Conservation (phyloP, 2,113 vertebrate genomes). For the Sander vitreus region DNA sequence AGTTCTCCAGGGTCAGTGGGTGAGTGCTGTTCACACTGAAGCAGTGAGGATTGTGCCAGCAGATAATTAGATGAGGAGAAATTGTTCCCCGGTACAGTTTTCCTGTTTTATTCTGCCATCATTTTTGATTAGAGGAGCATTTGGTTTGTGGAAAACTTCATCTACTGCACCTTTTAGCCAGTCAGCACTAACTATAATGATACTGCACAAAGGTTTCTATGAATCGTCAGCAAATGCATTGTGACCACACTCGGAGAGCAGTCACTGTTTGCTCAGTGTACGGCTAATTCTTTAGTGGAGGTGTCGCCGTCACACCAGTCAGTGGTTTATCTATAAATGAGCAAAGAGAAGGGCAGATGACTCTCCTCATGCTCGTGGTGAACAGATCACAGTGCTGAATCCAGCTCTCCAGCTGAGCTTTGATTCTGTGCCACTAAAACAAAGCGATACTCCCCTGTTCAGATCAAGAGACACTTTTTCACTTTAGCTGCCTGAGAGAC, state of each 20-base stretch:
- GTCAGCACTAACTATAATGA: not conserved
- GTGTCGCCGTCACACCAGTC: constrained; percentile 34
- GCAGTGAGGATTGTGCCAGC: constrained; percentile 50
- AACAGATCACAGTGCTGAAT: constrained; percentile 61
- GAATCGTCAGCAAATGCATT: not conserved
- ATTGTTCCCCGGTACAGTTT: constrained; percentile 15
- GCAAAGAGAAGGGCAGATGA: constrained; percentile 60
- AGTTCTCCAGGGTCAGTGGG: constrained; percentile 68
- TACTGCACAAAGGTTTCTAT: not conserved
- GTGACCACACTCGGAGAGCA: constrained; percentile 2
- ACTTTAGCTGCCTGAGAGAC: constrained; percentile 54
- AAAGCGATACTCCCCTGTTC: constrained; percentile 54
- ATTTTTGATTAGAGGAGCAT: constrained; percentile 33
- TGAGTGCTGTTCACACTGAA: constrained; percentile 65
- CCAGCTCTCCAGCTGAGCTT: constrained; percentile 59
- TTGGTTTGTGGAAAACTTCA: constrained; percentile 15
- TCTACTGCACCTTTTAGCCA: not conserved
- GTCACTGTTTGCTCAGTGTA: constrained; percentile 3
- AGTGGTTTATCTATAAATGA: constrained; percentile 55
- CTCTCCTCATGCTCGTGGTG: constrained; percentile 52
- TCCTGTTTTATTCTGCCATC: constrained; percentile 17
- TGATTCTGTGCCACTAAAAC: constrained; percentile 63
- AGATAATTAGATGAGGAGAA: constrained; percentile 60
- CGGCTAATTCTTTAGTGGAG: constrained; percentile 45
- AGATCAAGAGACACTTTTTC: constrained; percentile 58